Evolutionary conservation across 2,888 invertebrate genomes (phyloP), one percentile per base, ranked within the genome.

Genomic region (Epistrophe eligans): DNA sequence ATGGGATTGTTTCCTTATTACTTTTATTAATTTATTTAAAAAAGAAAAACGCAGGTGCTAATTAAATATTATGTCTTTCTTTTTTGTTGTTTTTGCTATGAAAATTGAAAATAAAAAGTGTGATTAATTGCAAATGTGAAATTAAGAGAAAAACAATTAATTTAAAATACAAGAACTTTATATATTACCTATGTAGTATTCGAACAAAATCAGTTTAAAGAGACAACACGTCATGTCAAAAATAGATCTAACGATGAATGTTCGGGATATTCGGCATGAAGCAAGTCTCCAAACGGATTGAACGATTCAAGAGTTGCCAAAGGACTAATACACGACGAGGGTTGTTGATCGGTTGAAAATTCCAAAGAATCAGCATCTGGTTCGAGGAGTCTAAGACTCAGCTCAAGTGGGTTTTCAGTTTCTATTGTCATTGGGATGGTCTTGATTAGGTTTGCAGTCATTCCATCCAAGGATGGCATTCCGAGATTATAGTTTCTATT

Each of bases 221-320:
- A 13, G n/a, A 40, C n/a, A 28, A 32, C 52, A 70, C 50, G 91
- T 93, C 92, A 93, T 90, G 93, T 90, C 48, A 93, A 89, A 89
- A 92, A 93, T 76, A 93, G 88, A 71, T 93, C 92, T 19, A 92
- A 88, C 1, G 91, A 88, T 38, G 89, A 88, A 24, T 91, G 91
- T 57, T 91, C 93, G 4, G 90, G 89, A 60, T 92, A 92, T 73
- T 92, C 93, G 40, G 89, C 88, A 48, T 91, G 91, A 45, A 93
- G 88, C 71, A 93, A 89, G 88, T 93, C 92, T 67, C 91, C 90
- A 58, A 92, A 93, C 1, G 92, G 91, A 90, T 91, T 91, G 58
- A 91, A 91, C 5, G 90, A 83, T 60, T 92, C 92, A 62, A 92
- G 85, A 1, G 90, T 90, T 58, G 90, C 91, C 79, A 93, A 79